phyloP scores from a whole-genome alignment of 2,888 invertebrate genomes.

The Deilephila elpenor region DNA sequence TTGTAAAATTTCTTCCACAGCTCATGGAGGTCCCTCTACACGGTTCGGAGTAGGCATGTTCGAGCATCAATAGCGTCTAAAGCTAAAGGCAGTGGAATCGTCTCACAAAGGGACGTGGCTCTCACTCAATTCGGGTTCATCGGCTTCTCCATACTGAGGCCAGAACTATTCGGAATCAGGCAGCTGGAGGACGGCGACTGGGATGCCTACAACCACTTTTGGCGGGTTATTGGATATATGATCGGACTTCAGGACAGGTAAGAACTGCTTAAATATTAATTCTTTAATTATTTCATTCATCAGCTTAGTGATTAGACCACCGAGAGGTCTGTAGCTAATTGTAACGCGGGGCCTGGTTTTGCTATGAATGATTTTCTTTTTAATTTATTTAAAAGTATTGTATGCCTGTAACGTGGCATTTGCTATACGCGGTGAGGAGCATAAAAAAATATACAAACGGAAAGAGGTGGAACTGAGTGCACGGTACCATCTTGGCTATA shows the following conservation, averaged over 20 bases:
- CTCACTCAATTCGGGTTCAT: conserved; percentile 95
- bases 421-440: too few relatives aligned
- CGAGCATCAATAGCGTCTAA: conserved; percentile 83
- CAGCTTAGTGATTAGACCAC: too few relatives aligned
- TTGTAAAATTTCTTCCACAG: conserved; percentile 58
- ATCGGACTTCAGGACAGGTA: conserved; percentile 93
- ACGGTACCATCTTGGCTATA: too few relatives aligned
- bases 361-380: too few relatives aligned
- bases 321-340: too few relatives aligned
- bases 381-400: too few relatives aligned
- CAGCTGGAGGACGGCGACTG: conserved; percentile 86
- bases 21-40: conserved; percentile 87
- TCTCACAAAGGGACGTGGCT: conserved; percentile 93
- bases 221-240: conserved; percentile 92
- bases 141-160: conserved; percentile 88
- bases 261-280: conserved; percentile 36
- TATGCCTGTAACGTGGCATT: too few relatives aligned
- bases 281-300: too few relatives aligned
- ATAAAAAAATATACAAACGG: too few relatives aligned
- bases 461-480: too few relatives aligned
- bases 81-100: conserved; percentile 77
- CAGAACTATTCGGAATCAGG: conserved; percentile 87
- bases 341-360: too few relatives aligned
- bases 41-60: conserved; percentile 88
- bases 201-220: conserved; percentile 91